These are phyloP conservation scores for Lumbricus terrestris DNA, from an alignment of 2,888 invertebrate species.

Conservation along the genomic window DNA sequence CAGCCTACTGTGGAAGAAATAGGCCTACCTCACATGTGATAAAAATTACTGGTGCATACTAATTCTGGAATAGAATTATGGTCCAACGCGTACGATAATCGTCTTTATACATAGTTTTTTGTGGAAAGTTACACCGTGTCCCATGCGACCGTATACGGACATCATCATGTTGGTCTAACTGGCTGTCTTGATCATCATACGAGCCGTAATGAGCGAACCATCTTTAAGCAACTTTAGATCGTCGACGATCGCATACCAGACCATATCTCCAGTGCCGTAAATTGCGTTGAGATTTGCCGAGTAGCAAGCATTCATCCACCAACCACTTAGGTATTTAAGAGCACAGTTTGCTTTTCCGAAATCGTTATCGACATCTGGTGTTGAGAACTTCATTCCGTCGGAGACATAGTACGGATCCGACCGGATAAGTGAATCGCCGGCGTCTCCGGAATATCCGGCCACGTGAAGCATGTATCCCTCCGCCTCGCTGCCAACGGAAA, in stretches of 20 bases:
- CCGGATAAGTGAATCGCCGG: background rate
- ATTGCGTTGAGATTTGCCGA: conserved; percentile 10
- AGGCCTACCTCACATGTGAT: too few relatives aligned
- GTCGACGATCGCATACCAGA: background rate
- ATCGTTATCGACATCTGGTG: conserved; percentile 13
- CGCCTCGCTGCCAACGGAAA: background rate
- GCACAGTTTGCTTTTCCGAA: background rate
- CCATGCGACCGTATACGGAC: too few relatives aligned
- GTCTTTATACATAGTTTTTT: too few relatives aligned
- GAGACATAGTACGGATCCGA: background rate
- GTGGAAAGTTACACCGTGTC: too few relatives aligned
- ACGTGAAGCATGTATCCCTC: conserved; percentile 13
- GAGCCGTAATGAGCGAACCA: too few relatives aligned
- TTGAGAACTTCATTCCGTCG: conserved; percentile 19
- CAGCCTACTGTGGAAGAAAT: too few relatives aligned
- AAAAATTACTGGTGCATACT: too few relatives aligned
- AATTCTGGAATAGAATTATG: too few relatives aligned
- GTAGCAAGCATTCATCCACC: conserved; percentile 17
- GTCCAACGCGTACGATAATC: too few relatives aligned
- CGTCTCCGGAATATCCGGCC: conserved; percentile 20
- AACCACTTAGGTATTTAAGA: background rate
- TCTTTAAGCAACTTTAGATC: too few relatives aligned
- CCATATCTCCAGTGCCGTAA: background rate
- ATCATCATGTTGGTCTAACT: too few relatives aligned
- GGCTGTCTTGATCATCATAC: too few relatives aligned